Evolutionary conservation across 2,888 invertebrate genomes (phyloP).

Genomic region (Leptinotarsa tumamoca): DNA sequence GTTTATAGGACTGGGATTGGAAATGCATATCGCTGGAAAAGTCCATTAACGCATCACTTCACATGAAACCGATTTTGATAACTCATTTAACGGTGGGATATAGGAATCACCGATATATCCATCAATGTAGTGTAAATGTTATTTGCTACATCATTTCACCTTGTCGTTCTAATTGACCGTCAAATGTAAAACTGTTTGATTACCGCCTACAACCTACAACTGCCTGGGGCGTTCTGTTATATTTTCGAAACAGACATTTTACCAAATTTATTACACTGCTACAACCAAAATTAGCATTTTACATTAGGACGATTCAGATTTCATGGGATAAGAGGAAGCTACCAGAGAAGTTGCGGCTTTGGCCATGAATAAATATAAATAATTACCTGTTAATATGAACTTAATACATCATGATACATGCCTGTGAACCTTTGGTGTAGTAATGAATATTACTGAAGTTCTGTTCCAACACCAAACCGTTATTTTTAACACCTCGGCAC

Average conservation of each 20-base stretch:
- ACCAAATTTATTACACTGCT: conserved; percentile 37
- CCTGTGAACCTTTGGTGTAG: too few species aligned
- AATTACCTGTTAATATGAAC: too few species aligned
- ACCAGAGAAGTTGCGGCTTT: background rate
- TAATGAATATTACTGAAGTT: too few species aligned
- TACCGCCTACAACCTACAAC: conserved; percentile 26
- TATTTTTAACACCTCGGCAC: too few species aligned
- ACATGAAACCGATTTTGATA: background rate
- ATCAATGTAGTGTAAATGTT: conserved; percentile 32
- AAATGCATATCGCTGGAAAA: background rate
- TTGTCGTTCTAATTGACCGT: conserved; percentile 32
- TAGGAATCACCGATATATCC: conserved; percentile 23
- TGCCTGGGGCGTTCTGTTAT: conserved; percentile 8
- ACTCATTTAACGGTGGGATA: background rate
- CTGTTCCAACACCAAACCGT: too few species aligned
- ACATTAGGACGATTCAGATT: conserved; percentile 23
- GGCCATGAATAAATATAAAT: background rate
- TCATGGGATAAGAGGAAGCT: background rate
- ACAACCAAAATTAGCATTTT: conserved; percentile 23
- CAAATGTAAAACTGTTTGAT: conserved; percentile 37
- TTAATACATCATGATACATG: too few species aligned
- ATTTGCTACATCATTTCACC: conserved; percentile 34
- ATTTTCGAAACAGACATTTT: conserved; percentile 37
- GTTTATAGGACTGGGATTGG: background rate
- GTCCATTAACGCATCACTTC: background rate